Evolutionary conservation across 2,797 vertebrate genomes (phyloP), one percentile per base, ranked within the genome.

Genomic region (Morelia viridis): DNA sequence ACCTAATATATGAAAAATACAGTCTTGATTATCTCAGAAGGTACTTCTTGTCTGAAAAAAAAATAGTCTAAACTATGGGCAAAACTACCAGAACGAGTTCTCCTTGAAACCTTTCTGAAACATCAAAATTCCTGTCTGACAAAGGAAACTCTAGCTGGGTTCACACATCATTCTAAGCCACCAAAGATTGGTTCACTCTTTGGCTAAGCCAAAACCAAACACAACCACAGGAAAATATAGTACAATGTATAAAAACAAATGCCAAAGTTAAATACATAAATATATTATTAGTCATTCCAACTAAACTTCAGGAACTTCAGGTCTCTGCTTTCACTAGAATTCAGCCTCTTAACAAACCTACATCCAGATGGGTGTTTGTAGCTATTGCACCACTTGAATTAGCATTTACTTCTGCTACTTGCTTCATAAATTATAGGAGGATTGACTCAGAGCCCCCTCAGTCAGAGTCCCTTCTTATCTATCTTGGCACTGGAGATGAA

Each of bases 291-390:
- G 19, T 19, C 24, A 19, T 80, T 80, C 26, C 46, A 60, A n/a
- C 4, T 58, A 61, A 61, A 90, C 26, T 61, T 61, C 26, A 58
- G 53, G 11, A 85, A 56, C 60, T 24, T 58, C 26, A 56, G 56
- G 5, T 12, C n/a, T 56, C 19, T 28, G 41, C 22, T 90, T 31
- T 56, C 26, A 65, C 1, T 24, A 65, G 80, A 31, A 28, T 85
- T 22, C 60, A 9, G 24, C 7, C 5, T n/a, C 57, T 68, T 41
- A 87, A 5, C 1, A 76, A 65, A 60, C 41, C 1, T 65, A n/a
- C 62, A 53, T 56, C 64, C 4, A 0, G 1, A 15, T 24, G 28
- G 5, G 56, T 13, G 62, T 85, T 64, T 53, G 22, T 46, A 26
- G 3, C 31, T 57, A 61, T 5, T 83, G 19, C 2, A 46, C 57